Conservation (phyloP, 1,140 invertebrate genomes). For the Holotrichia oblita region DNA sequence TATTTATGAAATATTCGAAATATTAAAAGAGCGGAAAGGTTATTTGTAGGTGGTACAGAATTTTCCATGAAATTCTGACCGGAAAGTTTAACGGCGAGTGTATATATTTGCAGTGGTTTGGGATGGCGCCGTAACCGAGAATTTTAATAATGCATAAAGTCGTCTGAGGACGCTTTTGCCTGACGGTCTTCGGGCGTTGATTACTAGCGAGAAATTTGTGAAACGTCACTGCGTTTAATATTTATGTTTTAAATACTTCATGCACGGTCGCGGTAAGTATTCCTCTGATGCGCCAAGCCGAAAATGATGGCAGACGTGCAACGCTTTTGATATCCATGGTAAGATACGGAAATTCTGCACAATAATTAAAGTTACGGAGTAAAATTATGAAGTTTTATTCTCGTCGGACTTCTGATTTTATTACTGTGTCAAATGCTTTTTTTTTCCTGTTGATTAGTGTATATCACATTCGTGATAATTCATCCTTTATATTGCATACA, state of each 20-base stretch:
- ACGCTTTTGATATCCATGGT: neutral
- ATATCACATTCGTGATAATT: no score
- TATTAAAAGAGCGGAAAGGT: constrained; percentile 9
- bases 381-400: no score
- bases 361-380: no score
- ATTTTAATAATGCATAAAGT: constrained; percentile 42
- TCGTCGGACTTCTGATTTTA: no score
- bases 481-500: no score
- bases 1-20: constrained; percentile 3
- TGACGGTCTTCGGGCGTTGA: constrained; percentile 39
- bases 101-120: constrained; percentile 33
- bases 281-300: neutral
- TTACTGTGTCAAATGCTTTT: no score
- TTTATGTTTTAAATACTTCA: constrained; percentile 40
- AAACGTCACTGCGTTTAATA: constrained; percentile 39
- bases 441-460: no score
- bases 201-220: constrained; percentile 40
- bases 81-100: constrained; percentile 11
- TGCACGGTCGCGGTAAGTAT: constrained; percentile 11
- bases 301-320: constrained; percentile 1
- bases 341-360: no score
- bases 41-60: neutral
- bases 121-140: constrained; percentile 29
- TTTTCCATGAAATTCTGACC: constrained; percentile 24
- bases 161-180: constrained; percentile 36